Evolutionary conservation across 2,113 vertebrate species (phyloP).

Genomic region (Ivindomyrus marchei): DNA sequence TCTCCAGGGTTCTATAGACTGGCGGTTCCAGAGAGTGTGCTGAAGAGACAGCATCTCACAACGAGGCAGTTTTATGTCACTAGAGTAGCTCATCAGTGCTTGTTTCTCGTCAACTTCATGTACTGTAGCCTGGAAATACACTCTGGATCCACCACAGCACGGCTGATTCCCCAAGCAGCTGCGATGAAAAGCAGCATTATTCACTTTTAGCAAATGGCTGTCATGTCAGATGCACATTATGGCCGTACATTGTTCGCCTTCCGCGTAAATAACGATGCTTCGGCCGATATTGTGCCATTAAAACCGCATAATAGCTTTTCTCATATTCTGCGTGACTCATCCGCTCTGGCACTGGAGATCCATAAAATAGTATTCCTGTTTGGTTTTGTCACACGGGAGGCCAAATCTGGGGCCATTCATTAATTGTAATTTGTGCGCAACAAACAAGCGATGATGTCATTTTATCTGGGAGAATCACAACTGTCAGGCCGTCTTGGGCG

Average conservation of each 20-base stretch:
- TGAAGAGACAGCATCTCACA: not conserved
- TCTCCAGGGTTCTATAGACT: not conserved
- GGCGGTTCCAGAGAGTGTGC: not conserved
- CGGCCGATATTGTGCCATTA: not conserved
- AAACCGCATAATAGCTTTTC: not conserved
- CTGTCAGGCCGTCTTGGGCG: not conserved
- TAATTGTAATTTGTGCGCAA: constrained; percentile 18
- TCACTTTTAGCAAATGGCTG: not conserved
- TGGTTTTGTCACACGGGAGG: constrained; percentile 26
- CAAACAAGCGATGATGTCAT: constrained; percentile 14
- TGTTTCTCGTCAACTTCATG: not conserved
- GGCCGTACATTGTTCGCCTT: not conserved
- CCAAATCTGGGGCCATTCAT: constrained; percentile 27
- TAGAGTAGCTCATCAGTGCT: not conserved
- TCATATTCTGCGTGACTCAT: not conserved
- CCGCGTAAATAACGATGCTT: not conserved
- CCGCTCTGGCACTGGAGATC: not conserved
- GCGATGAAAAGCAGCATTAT: not conserved
- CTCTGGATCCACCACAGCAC: not conserved
- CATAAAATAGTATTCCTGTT: constrained; percentile 20
- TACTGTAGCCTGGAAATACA: not conserved
- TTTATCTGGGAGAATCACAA: not conserved
- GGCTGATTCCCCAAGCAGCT: not conserved
- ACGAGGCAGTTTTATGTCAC: not conserved
- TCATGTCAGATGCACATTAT: not conserved